These are phyloP conservation scores for Corydoras maculifer DNA, from an alignment of 2,113 vertebrate species.

Conservation along the genomic window DNA sequence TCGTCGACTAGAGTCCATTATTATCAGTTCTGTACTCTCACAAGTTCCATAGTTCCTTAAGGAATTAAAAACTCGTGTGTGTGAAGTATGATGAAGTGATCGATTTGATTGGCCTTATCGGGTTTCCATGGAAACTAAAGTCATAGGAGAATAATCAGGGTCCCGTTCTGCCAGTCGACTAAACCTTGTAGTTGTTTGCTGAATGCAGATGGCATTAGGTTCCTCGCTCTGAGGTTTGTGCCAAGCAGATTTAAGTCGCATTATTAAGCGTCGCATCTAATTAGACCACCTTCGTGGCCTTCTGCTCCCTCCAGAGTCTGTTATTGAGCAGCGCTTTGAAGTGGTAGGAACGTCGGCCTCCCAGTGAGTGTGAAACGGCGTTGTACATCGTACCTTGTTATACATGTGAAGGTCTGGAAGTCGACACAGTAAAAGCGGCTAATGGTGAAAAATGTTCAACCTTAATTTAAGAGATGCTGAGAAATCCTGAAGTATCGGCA, in stretches of 20 bases:
- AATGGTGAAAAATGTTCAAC: too few species aligned
- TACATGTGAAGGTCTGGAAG: constrained; percentile 38
- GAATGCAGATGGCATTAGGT: constrained; percentile 56
- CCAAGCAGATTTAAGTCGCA: constrained; percentile 44
- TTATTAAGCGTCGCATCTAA: constrained; percentile 44
- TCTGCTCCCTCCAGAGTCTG: constrained; percentile 27
- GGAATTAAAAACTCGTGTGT: too few species aligned
- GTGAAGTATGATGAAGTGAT: too few species aligned
- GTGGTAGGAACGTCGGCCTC: constrained; percentile 21
- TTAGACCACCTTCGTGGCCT: constrained; percentile 35
- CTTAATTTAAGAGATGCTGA: too few species aligned
- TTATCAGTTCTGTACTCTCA: too few species aligned
- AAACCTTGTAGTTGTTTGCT: constrained; percentile 44
- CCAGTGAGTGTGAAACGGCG: constrained; percentile 9
- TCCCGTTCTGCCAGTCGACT: not conserved
- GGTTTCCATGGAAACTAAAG: too few species aligned
- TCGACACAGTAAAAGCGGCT: constrained; percentile 25
- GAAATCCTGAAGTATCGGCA: too few species aligned
- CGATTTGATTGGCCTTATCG: too few species aligned
- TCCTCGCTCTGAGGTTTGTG: constrained; percentile 42
- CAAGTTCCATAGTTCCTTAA: too few species aligned
- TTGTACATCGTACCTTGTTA: constrained; percentile 36
- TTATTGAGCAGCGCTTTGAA: constrained; percentile 45
- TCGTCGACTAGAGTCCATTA: too few species aligned
- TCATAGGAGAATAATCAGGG: not conserved